These are phyloP conservation scores for Synanceia verrucosa DNA, from an alignment of 2,797 vertebrate species.

Conservation along the genomic window DNA sequence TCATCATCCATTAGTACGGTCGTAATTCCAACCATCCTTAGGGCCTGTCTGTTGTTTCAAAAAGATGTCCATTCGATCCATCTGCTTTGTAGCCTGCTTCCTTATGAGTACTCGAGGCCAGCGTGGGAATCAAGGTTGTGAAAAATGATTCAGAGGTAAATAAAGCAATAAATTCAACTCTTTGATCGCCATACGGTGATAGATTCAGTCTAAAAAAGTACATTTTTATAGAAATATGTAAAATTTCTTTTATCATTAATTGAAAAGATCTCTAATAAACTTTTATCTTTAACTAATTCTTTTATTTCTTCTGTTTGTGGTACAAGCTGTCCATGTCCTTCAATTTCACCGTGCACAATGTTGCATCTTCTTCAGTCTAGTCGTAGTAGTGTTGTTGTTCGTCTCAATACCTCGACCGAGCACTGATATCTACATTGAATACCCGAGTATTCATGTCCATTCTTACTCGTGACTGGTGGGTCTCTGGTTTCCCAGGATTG, in stretches of 20 bases:
- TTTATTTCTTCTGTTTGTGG: background rate
- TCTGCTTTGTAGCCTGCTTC: slow-evolving; percentile 33
- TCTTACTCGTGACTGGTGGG: background rate
- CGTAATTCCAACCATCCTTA: slow-evolving; percentile 37
- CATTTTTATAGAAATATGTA: slow-evolving; percentile 11
- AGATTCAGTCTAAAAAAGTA: background rate
- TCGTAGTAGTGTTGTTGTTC: background rate
- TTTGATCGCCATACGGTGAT: slow-evolving; percentile 46
- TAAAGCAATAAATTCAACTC: slow-evolving; percentile 41
- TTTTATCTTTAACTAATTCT: no score
- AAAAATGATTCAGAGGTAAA: slow-evolving; percentile 44
- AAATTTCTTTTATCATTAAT: slow-evolving; percentile 12
- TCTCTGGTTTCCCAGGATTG: background rate
- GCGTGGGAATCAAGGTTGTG: slow-evolving; percentile 47
- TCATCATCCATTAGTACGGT: slow-evolving; percentile 45
- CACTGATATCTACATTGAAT: no score
- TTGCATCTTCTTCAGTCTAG: background rate
- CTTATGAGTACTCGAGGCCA: slow-evolving; percentile 24
- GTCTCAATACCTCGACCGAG: no score
- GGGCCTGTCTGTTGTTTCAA: slow-evolving; percentile 40
- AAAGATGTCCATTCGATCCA: slow-evolving; percentile 44
- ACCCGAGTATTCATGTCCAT: background rate
- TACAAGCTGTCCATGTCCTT: background rate
- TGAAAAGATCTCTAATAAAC: no score
- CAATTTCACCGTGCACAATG: background rate